phyloP scores from a whole-genome alignment of 1,140 invertebrate genomes.

The Leptinotarsa undecemlineata region DNA sequence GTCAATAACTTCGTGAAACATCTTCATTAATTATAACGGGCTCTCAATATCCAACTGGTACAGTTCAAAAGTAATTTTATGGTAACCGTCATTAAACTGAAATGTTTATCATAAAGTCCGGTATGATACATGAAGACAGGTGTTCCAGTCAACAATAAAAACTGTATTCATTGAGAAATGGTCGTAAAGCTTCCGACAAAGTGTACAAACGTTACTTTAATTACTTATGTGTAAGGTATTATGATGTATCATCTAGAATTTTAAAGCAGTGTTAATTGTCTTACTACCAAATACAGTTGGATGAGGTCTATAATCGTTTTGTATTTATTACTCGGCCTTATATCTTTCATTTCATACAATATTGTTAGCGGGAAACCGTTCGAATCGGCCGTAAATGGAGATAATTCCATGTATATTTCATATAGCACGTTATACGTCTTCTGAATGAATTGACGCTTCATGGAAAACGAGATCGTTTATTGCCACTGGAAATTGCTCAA shows the following conservation, averaged over 20 bases:
- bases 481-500: too few species aligned
- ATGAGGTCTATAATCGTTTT: conserved; percentile 18
- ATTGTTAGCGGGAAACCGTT: conserved; percentile 13
- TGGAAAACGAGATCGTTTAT: too few species aligned
- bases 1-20: too few species aligned
- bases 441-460: neutral
- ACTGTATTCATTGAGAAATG: conserved; percentile 25
- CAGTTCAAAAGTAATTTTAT: neutral
- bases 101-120: conserved; percentile 23
- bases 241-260: conserved; percentile 37
- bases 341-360: conserved; percentile 19
- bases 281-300: conserved; percentile 22
- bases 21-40: too few species aligned
- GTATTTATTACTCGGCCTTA: conserved; percentile 16
- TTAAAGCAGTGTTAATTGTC: conserved; percentile 30
- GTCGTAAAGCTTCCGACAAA: conserved; percentile 30
- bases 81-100: neutral
- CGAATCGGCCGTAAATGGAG: neutral
- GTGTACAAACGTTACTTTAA: conserved; percentile 30
- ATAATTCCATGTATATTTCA: neutral
- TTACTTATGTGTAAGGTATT: conserved; percentile 33
- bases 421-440: neutral
- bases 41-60: neutral
- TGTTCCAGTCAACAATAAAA: conserved; percentile 27
- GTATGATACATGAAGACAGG: conserved; percentile 16